Percentiles rank a stretch among this genome's conserved stretches.
Evolutionary conservation across 1,140 invertebrate genomes (phyloP).

Genomic region (Ylistrum balloti): DNA sequence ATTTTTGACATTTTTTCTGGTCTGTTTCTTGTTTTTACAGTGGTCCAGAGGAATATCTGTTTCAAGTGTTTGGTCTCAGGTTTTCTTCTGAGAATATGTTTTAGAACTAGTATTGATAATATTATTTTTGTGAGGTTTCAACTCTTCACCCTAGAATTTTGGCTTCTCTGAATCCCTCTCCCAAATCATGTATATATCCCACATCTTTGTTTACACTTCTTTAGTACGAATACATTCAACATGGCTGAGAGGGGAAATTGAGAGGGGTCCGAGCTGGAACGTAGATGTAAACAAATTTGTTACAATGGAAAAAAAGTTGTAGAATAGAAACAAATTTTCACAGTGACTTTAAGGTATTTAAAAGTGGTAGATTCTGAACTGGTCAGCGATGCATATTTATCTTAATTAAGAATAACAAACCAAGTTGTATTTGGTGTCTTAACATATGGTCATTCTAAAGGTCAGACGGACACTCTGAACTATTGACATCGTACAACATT

Average conservation of each 20-base stretch:
- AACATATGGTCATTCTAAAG: neutral
- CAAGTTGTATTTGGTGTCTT: neutral
- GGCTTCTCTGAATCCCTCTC: neutral
- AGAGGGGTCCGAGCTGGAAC: neutral
- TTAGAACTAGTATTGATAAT: neutral
- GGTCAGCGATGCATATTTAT: neutral
- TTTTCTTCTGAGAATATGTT: neutral
- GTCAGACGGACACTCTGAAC: neutral
- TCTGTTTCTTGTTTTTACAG: neutral
- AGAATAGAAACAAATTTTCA: neutral
- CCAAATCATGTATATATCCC: too few species aligned
- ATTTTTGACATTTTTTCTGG: neutral
- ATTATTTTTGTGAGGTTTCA: neutral
- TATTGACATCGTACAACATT: too few species aligned
- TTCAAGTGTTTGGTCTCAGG: neutral
- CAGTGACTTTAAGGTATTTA: neutral
- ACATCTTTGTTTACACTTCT: neutral
- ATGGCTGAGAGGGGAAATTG: neutral
- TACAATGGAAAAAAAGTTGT: neutral
- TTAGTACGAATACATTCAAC: neutral
- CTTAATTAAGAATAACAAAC: neutral
- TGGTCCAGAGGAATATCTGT: neutral
- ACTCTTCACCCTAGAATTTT: neutral
- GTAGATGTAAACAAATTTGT: conserved; percentile 2
- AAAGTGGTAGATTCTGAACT: neutral